Percentiles rank a stretch among this genome's conserved stretches.
phyloP scores from a whole-genome alignment of 2,888 invertebrate species.

The Thyatira batis region DNA sequence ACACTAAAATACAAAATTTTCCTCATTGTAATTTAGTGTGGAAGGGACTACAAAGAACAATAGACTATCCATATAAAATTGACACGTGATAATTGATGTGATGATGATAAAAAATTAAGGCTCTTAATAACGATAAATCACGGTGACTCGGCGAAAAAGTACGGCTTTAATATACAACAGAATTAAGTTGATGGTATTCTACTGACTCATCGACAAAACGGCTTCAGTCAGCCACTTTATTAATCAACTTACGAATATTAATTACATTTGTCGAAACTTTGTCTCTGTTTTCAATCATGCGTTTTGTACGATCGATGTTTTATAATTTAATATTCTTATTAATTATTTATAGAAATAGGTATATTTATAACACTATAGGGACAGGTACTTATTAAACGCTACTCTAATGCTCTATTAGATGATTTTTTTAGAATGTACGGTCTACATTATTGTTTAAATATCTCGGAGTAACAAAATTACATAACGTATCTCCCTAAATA shows the following conservation, averaged over 20 bases:
- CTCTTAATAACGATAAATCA: conserved; percentile 59
- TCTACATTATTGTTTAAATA: too few relatives aligned
- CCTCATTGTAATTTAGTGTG: too few relatives aligned
- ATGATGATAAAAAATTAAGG: conserved; percentile 41
- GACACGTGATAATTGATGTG: not conserved
- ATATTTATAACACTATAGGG: too few relatives aligned
- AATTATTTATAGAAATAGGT: too few relatives aligned
- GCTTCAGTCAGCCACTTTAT: conserved; percentile 46
- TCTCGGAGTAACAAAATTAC: too few relatives aligned
- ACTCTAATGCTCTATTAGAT: too few relatives aligned
- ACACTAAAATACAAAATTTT: too few relatives aligned
- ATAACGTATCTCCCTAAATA: too few relatives aligned
- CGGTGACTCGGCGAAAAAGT: conserved; percentile 50
- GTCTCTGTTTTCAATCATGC: not conserved
- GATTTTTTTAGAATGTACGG: too few relatives aligned
- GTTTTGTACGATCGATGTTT: not conserved
- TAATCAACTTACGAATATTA: conserved; percentile 46
- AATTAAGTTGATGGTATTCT: conserved; percentile 50
- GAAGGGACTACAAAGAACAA: too few relatives aligned
- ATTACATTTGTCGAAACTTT: conserved; percentile 42
- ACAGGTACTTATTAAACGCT: too few relatives aligned
- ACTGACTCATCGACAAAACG: conserved; percentile 38
- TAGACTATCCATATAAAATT: not conserved
- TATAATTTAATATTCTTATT: not conserved
- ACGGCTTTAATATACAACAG: conserved; percentile 27